Percentiles rank a stretch among this genome's conserved stretches.
Conservation (phyloP, 2,888 invertebrate genomes). For the Neria commutata region DNA sequence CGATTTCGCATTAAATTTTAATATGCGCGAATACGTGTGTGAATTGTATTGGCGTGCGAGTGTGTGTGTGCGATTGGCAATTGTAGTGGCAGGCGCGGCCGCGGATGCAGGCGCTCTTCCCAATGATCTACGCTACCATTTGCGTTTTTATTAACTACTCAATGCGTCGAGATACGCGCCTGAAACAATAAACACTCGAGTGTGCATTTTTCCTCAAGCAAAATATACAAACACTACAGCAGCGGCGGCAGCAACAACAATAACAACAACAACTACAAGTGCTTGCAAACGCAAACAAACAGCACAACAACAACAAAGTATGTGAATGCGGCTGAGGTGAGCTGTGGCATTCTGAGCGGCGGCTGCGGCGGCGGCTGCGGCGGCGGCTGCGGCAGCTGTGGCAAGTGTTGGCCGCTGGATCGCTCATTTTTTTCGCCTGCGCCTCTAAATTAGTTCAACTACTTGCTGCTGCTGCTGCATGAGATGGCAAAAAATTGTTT, state of each 20-base stretch:
- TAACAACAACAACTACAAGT: constrained; percentile 8
- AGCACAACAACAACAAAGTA: not conserved
- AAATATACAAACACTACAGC: not conserved
- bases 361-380: no score
- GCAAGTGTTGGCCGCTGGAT: no score
- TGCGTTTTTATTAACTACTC: constrained; percentile 37
- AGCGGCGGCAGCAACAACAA: not conserved
- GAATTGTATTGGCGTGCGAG: no score
- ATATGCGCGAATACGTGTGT: not conserved
- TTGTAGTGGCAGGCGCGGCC: no score
- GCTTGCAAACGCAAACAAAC: not conserved
- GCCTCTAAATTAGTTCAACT: constrained; percentile 4
- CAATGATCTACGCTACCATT: constrained; percentile 18
- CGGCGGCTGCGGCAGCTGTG: no score
- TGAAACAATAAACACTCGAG: constrained; percentile 36
- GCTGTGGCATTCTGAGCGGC: not conserved
- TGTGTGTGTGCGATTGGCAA: no score
- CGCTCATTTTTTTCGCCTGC: no score
- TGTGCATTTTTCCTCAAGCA: constrained; percentile 4
- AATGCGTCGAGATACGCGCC: constrained; percentile 14
- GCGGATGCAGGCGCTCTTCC: no score
- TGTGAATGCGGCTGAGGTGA: not conserved
- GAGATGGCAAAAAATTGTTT: constrained; percentile 9
- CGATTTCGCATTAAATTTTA: constrained; percentile 1
- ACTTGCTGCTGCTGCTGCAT: not conserved